Evolutionary conservation across 2,888 invertebrate species (phyloP).

Genomic region (Phortica magna): DNA sequence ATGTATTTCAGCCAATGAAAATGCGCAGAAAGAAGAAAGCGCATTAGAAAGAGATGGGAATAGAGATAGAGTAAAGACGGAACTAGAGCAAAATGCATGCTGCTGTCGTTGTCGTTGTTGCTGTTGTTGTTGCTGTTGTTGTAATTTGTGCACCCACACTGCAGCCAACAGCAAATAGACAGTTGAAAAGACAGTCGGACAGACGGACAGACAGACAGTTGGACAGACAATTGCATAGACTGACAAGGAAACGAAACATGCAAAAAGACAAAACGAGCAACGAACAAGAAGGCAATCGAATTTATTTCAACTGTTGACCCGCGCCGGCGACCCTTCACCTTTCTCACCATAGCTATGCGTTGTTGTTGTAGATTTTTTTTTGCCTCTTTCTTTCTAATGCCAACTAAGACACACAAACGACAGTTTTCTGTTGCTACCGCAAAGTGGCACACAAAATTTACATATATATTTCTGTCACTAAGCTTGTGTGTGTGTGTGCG

Average conservation of each 20-base stretch:
- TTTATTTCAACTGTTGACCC: slow-evolving; percentile 65
- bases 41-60: slow-evolving; percentile 69
- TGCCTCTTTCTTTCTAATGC: neutral
- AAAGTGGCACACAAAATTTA: slow-evolving; percentile 63
- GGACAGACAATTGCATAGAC: slow-evolving; percentile 6
- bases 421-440: slow-evolving; percentile 59
- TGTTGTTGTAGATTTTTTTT: too few relatives aligned
- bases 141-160: slow-evolving; percentile 38
- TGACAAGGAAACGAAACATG: neutral
- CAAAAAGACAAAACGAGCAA: neutral
- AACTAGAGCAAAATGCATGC: slow-evolving; percentile 27
- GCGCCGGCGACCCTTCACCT: neutral
- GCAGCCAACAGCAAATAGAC: slow-evolving; percentile 55
- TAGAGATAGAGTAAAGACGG: slow-evolving; percentile 49
- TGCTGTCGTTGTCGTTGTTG: neutral
- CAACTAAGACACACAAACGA: slow-evolving; percentile 51
- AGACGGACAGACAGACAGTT: slow-evolving; percentile 34
- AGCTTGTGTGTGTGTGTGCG: slow-evolving; percentile 1
- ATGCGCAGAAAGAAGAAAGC: slow-evolving; percentile 59
- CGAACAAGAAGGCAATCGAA: slow-evolving; percentile 63
- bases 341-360: neutral
- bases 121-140: neutral
- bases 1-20: slow-evolving; percentile 66
- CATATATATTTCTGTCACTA: neutral
- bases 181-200: slow-evolving; percentile 33